phyloP scores from a whole-genome alignment of 2,888 invertebrate species.

The Plusia festucae region DNA sequence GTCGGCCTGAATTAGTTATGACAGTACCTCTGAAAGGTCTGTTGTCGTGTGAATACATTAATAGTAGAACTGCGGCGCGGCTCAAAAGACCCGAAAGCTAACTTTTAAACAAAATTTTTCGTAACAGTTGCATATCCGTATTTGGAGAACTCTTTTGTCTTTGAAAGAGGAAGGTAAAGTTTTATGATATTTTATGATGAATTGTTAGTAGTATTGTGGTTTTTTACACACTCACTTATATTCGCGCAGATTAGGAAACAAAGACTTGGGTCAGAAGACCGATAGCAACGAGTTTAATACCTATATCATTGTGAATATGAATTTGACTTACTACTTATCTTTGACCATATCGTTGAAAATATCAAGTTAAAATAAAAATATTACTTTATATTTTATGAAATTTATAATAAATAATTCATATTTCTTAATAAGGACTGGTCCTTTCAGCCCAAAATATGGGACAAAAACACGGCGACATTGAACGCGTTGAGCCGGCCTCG shows the following conservation, averaged over 20 bases:
- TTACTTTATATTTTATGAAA: neutral
- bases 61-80: constrained; percentile 17
- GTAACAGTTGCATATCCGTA: neutral
- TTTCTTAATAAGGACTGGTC: neutral
- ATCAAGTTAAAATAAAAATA: neutral
- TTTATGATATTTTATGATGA: no score
- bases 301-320: no score
- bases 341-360: no score
- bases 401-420: neutral
- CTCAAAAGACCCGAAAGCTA: constrained; percentile 32
- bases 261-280: no score
- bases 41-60: constrained; percentile 59
- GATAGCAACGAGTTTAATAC: no score
- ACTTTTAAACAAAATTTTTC: neutral
- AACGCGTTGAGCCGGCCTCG: constrained; percentile 36
- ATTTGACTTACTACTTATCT: no score
- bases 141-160: neutral
- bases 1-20: constrained; percentile 67
- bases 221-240: no score
- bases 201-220: no score
- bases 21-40: constrained; percentile 49
- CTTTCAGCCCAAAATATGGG: constrained; percentile 16
- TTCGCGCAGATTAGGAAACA: no score
- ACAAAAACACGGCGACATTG: constrained; percentile 29
- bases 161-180: neutral